These are phyloP conservation scores for Nezara viridula DNA, from an alignment of 2,888 invertebrate species.

Conservation along the genomic window DNA sequence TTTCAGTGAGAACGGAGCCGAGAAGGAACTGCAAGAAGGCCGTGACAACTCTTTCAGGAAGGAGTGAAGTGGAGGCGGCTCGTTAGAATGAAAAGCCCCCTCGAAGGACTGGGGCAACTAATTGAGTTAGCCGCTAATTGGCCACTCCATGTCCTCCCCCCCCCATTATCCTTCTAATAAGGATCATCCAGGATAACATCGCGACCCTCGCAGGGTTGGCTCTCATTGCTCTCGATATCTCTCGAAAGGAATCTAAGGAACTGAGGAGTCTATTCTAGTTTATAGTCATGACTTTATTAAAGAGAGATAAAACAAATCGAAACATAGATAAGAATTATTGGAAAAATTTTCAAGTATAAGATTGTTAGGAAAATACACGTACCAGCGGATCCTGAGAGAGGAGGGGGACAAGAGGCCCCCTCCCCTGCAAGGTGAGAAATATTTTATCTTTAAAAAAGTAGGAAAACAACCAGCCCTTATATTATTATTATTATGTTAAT, in stretches of 20 bases:
- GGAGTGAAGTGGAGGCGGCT: background rate
- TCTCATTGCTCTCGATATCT: background rate
- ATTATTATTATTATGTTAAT: no score
- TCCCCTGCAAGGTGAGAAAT: no score
- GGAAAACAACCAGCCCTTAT: no score
- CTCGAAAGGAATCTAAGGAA: background rate
- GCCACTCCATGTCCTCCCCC: background rate
- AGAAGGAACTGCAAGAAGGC: background rate
- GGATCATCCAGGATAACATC: background rate
- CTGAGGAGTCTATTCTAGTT: background rate
- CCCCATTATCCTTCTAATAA: slow-evolving; percentile 20
- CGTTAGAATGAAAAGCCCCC: slow-evolving; percentile 3
- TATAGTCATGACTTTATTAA: no score
- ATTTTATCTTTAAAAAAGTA: no score
- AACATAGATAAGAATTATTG: no score
- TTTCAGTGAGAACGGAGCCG: background rate
- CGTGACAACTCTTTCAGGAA: background rate
- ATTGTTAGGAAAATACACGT: no score
- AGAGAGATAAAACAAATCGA: no score
- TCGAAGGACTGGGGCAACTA: background rate
- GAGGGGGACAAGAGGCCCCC: no score
- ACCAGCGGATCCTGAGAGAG: no score
- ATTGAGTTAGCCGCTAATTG: slow-evolving; percentile 37
- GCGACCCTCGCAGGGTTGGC: background rate
- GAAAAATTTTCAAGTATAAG: no score